phyloP scores from a whole-genome alignment of 2,797 vertebrate genomes.

The Synaphobranchus kaupii region DNA sequence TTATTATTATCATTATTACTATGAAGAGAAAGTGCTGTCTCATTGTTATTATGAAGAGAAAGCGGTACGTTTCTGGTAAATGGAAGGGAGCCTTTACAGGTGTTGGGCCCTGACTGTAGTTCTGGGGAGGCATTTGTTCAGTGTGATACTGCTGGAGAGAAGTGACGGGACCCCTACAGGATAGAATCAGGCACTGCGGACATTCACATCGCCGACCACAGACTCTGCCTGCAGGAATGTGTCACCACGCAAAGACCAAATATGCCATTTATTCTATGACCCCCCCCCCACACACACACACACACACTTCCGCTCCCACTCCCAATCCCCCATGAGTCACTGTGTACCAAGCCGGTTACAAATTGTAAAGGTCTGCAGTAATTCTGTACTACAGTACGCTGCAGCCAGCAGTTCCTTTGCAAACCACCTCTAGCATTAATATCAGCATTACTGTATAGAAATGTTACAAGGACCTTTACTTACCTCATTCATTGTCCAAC shows the following conservation, averaged over 20 bases:
- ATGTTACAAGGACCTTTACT: not conserved
- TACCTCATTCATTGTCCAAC: not conserved
- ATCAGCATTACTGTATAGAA: not conserved
- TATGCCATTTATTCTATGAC: not conserved
- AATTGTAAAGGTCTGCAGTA: not conserved
- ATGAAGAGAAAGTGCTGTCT: no score
- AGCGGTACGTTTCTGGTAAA: not conserved
- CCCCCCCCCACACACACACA: not conserved
- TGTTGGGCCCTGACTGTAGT: slow-evolving; percentile 8
- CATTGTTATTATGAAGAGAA: not conserved
- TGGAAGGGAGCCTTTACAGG: not conserved
- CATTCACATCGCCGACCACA: not conserved
- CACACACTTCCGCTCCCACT: not conserved
- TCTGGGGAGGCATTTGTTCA: not conserved
- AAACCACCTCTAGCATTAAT: not conserved
- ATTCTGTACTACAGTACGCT: not conserved
- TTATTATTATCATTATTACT: no score
- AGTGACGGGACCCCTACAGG: slow-evolving; percentile 19
- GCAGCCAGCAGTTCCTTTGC: not conserved
- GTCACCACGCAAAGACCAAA: slow-evolving; percentile 19
- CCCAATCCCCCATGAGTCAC: slow-evolving; percentile 5
- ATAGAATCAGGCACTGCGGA: not conserved
- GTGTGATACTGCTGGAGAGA: slow-evolving; percentile 27
- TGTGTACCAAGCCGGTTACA: not conserved
- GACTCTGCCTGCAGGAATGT: slow-evolving; percentile 5